Evolutionary conservation across 2,888 invertebrate genomes (phyloP).

Genomic region (Brachycybe producta): DNA sequence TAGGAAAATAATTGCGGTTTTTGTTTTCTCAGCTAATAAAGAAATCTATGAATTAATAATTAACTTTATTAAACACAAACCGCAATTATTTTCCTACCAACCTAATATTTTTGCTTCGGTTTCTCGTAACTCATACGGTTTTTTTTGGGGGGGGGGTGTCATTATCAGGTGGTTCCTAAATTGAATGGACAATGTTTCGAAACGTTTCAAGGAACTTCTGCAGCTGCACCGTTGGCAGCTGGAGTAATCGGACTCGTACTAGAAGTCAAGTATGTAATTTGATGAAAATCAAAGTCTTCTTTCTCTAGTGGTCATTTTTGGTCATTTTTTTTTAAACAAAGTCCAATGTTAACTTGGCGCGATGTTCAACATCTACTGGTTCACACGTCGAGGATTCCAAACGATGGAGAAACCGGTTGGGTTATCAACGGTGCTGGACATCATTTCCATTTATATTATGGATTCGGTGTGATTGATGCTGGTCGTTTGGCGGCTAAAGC

Average conservation of each 20-base stretch:
- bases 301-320: slow-evolving; percentile 24
- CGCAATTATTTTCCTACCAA: too few species aligned
- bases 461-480: slow-evolving; percentile 23
- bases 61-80: too few species aligned
- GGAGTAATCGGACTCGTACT: slow-evolving; percentile 36
- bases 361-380: slow-evolving; percentile 25
- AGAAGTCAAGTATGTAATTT: slow-evolving; percentile 26
- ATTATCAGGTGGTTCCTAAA: slow-evolving; percentile 25
- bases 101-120: too few species aligned
- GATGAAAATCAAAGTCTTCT: neutral
- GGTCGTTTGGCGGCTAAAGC: slow-evolving; percentile 19
- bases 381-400: slow-evolving; percentile 21
- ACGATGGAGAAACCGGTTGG: slow-evolving; percentile 21
- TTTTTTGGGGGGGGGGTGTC: too few species aligned
- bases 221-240: slow-evolving; percentile 36
- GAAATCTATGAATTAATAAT: too few species aligned
- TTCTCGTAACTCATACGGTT: too few species aligned
- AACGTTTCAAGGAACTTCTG: slow-evolving; percentile 35
- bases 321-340: too few species aligned
- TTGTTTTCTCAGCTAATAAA: too few species aligned
- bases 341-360: slow-evolving; percentile 24
- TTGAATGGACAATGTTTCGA: slow-evolving; percentile 32
- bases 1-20: too few species aligned
- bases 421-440: slow-evolving; percentile 21
- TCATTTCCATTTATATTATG: slow-evolving; percentile 20